Evolutionary conservation across 2,113 vertebrate species (phyloP), one percentile per base, ranked within the genome.

Genomic region (Ia io): DNA sequence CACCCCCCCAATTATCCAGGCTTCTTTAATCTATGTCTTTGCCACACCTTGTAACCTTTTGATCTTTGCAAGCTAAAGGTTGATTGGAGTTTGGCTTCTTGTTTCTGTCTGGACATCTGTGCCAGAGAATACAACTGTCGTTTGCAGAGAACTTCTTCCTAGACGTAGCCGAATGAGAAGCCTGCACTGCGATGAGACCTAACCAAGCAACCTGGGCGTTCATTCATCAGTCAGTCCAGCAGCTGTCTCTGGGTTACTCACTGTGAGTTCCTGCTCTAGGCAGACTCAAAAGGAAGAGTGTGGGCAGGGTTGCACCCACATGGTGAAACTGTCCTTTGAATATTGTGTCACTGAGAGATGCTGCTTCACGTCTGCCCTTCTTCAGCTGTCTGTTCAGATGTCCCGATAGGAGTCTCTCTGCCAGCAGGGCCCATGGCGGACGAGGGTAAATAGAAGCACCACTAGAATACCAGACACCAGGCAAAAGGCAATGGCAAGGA

Each of bases 381-480:
- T 47, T 96, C 92, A 84, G 51, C 23, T 35, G 74, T 70, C 37
- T 1, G 35, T 83, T 98, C 96, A 98, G 91, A 98, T 95, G 86
- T 96, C 97, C 77, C 96, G 79, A 84, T 98, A 98, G 44, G 42
- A 83, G 10, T 97, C 98, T 96, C 97, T 98, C 84, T 12, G 82
- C 94, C 98, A 97, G 95, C 97, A 98, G 90, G 74, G 94, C 91
- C 98, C 97, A 0, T 97, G 96, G 40, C 96, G 96, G 44, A 97
- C 96, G 85, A 98, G 96, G 83, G 96, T 85, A 49, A 96, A 97
- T 47, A 98, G 97, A 16, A 98, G 37, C 9, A 96, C 83, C 37
- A 98, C 42, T 23, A 98, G 87, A 84, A 98, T 61, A 59, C 94
- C 79, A 12, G 95, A 97, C 69, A 98, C 79, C 76, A 98, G 76